Evolutionary conservation across 2,888 invertebrate genomes (phyloP), one percentile per base, ranked within the genome.

Genomic region (Apoda limacodes): DNA sequence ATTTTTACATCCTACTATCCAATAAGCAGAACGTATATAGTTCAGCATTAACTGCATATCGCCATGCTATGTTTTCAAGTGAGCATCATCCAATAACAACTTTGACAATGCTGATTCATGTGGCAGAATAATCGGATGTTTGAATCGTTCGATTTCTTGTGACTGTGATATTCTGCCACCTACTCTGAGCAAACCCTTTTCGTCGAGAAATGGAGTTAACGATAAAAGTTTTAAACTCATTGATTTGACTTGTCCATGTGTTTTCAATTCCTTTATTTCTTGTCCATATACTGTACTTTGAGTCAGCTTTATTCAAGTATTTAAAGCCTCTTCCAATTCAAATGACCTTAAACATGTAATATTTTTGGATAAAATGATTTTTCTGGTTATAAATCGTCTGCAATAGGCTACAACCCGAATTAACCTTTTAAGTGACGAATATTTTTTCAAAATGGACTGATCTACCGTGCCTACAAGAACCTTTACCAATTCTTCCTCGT

Each of bases 381-480:
- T 10, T 27, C 27, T 1, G 27, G 15, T 25, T 9, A 42, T 10
- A 37, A 41, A 40, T 26, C 41, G 26, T 23, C 26, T 36, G 21
- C 40, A 42, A 9, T 29, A 43, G 5, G 43, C 36, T 3, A 43
- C 17, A 4, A 44, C 32, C 28, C 40, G 28, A 7, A 36, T 10
- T 6, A 43, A 13, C 25, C 32, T 38, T 1, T 3, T 30, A 6
- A 45, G 13, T 2, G 32, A 30, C 4, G 45, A 47, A 24, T 26
- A 42, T 25, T 35, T 37, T 1, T 22, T 21, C 32, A 31, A 41
- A 9, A 37, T 10, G 22, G 13, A 10, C 17, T 17, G 14, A 25
- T 15, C n/a, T n/a, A n/a, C 22, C 9, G 13, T 17, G 11, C 13
- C 11, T 30, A n/a, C n/a, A n/a, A n/a, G n/a, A n/a, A n/a, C 28